phyloP scores from a whole-genome alignment of 2,888 invertebrate species.

The Eupithecia insigniata region DNA sequence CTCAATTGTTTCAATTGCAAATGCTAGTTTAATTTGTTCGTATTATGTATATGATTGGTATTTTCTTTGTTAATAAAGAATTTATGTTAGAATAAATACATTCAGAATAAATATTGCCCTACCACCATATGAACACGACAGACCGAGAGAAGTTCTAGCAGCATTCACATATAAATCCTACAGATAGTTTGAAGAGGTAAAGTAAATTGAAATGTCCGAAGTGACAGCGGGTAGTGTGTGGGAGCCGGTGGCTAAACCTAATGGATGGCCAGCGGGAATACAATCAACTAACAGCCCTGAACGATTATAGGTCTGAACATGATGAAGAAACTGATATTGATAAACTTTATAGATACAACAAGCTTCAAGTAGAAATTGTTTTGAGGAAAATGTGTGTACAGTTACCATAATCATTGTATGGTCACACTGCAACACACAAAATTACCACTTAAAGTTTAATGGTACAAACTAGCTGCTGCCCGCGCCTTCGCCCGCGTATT shows the following conservation, averaged over 20 bases:
- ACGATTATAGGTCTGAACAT: conserved; percentile 20
- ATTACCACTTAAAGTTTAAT: too few relatives aligned
- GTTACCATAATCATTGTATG: neutral
- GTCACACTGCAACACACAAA: too few relatives aligned
- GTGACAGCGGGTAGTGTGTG: conserved; percentile 41
- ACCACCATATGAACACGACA: neutral
- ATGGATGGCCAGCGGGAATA: conserved; percentile 33
- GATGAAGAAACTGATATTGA: conserved; percentile 13
- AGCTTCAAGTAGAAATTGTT: neutral
- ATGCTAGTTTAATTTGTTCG: too few relatives aligned
- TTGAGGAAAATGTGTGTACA: neutral
- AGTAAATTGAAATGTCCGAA: conserved; percentile 46
- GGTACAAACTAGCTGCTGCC: too few relatives aligned
- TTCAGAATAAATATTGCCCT: neutral
- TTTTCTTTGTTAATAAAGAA: too few relatives aligned
- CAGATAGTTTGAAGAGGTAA: conserved; percentile 30
- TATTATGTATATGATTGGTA: too few relatives aligned
- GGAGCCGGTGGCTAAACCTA: conserved; percentile 34
- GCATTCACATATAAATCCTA: neutral
- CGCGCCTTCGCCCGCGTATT: too few relatives aligned
- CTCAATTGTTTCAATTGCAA: too few relatives aligned
- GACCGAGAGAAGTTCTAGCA: neutral
- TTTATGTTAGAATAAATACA: too few relatives aligned
- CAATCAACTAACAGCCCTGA: conserved; percentile 20
- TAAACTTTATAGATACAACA: neutral